These are phyloP conservation scores for Magallana gigas DNA, from an alignment of 1,140 invertebrate species.

Conservation along the genomic window DNA sequence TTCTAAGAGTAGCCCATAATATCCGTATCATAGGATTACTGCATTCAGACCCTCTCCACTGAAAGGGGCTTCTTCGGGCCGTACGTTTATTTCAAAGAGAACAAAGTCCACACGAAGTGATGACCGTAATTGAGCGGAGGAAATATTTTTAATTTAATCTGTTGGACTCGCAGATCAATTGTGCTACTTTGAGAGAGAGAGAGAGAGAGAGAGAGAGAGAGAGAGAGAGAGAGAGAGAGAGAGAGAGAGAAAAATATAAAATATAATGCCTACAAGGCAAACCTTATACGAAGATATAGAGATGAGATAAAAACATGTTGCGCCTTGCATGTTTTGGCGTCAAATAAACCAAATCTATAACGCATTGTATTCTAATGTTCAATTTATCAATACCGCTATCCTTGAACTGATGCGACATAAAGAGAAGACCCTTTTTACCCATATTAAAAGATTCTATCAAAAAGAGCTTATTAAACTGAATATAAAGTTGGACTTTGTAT, in stretches of 20 bases:
- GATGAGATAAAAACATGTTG: conserved; percentile 25
- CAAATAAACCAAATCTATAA: conserved; percentile 1
- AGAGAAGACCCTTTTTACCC: too few relatives aligned
- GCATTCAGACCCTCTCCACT: not conserved
- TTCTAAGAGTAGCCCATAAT: conserved; percentile 16
- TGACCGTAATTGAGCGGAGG: conserved; percentile 19
- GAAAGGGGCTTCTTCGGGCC: conserved; percentile 17
- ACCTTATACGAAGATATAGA: not conserved
- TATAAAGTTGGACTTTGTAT: too few relatives aligned
- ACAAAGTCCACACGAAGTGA: conserved; percentile 23
- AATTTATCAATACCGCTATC: not conserved
- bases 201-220: not conserved
- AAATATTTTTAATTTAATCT: conserved; percentile 39
- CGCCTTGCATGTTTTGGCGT: not conserved
- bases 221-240: not conserved
- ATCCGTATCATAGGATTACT: conserved; percentile 31
- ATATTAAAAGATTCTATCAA: too few relatives aligned
- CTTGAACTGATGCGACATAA: not conserved
- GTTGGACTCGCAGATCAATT: conserved; percentile 24
- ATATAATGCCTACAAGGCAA: too few relatives aligned
- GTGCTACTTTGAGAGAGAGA: conserved; percentile 4
- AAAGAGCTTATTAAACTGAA: too few relatives aligned
- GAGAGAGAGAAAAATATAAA: not conserved
- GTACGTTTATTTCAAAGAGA: conserved; percentile 15
- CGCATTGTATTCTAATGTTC: conserved; percentile 1